Evolutionary conservation across 2,888 invertebrate genomes (phyloP).

Genomic region (Agonopterix arenella): DNA sequence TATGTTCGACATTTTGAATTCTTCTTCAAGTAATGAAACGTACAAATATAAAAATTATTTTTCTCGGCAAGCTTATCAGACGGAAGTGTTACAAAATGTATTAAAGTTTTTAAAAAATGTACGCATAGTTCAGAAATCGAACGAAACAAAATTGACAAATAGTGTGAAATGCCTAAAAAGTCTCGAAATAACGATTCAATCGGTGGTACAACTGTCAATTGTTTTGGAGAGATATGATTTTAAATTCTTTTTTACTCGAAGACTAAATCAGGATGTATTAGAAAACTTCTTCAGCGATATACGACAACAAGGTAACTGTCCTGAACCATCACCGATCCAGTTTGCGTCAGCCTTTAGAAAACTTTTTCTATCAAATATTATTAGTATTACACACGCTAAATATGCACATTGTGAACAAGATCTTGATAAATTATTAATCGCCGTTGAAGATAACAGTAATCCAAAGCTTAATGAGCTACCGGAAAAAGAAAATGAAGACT

Average conservation of each 20-base stretch:
- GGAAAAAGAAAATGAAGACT: neutral
- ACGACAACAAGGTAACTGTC: conserved; percentile 2
- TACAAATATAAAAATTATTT: conserved; percentile 9
- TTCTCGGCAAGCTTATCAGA: conserved; percentile 4
- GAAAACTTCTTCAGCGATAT: conserved; percentile 4
- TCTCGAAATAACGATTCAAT: conserved; percentile 4
- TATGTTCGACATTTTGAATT: conserved; percentile 11
- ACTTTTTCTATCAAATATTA: conserved; percentile 1
- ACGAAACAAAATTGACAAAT: conserved; percentile 4
- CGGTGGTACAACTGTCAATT: neutral
- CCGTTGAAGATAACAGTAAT: neutral
- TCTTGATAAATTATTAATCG: neutral
- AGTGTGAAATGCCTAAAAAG: conserved; percentile 3
- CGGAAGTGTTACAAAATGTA: conserved; percentile 5
- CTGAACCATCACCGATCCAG: conserved; percentile 7
- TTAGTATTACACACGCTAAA: conserved; percentile 1
- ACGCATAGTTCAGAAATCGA: neutral
- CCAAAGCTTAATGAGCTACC: neutral
- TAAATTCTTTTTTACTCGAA: conserved; percentile 2
- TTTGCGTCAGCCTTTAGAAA: conserved; percentile 4
- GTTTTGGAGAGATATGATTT: neutral
- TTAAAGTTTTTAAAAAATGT: conserved; percentile 3
- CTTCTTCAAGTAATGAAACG: neutral
- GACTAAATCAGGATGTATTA: conserved; percentile 4
- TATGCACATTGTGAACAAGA: conserved; percentile 1